phyloP scores from a whole-genome alignment of 2,797 vertebrate species.

The Heterohyrax brucei region DNA sequence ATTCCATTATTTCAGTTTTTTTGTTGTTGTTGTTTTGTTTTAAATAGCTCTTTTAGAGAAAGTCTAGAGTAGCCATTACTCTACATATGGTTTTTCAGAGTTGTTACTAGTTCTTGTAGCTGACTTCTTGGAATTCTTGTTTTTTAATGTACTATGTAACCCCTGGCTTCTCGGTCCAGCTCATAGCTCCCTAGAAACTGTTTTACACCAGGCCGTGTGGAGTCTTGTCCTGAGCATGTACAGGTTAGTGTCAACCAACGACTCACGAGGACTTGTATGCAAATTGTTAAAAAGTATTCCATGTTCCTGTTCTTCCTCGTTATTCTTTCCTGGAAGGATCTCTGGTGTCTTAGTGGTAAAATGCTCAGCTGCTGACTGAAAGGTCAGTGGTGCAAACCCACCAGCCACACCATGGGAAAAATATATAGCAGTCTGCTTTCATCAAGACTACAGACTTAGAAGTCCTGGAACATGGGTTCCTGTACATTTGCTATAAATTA shows the following conservation, averaged over 20 bases:
- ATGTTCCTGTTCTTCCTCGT: not conserved
- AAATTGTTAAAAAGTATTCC: not conserved
- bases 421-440: not conserved
- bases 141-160: not conserved
- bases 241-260: not conserved
- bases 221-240: not conserved
- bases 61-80: not conserved
- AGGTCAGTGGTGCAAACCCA: not conserved
- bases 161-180: not conserved
- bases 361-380: not conserved
- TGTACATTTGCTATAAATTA: not conserved
- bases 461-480: no score
- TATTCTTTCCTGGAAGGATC: not conserved
- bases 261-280: not conserved
- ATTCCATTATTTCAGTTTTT: not conserved
- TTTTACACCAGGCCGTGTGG: not conserved
- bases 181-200: not conserved
- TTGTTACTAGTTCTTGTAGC: not conserved
- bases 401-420: not conserved
- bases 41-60: not conserved
- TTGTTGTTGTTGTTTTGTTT: not conserved
- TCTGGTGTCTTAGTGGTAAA: not conserved
- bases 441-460: not conserved
- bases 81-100: not conserved
- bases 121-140: not conserved